Conservation (phyloP, 92 coral and sea anemone species). For the Meandrina meandrites region DNA sequence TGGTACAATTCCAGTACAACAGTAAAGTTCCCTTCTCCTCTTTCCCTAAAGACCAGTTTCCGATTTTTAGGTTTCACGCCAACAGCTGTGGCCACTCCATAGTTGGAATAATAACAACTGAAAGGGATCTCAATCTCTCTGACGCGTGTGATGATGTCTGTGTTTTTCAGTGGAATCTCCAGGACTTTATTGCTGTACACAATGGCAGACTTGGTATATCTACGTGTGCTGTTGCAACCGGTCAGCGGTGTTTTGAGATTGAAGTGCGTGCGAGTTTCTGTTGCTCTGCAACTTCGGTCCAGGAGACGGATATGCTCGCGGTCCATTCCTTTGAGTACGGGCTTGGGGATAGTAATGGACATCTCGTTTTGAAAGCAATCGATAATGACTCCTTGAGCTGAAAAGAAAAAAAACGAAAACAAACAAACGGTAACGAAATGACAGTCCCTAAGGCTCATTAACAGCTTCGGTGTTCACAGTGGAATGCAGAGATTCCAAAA, state of each 20-base stretch:
- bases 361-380: conserved; percentile 15
- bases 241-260: conserved; percentile 27
- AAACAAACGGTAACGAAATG: too few relatives aligned
- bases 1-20: conserved; percentile 22
- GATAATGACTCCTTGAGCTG: conserved; percentile 9
- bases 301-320: conserved; percentile 31
- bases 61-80: conserved; percentile 3
- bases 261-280: conserved; percentile 27
- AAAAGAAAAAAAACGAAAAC: too few relatives aligned
- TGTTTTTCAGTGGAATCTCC: conserved; percentile 23
- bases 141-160: conserved; percentile 21
- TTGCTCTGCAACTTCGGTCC: conserved; percentile 26
- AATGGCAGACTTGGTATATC: conserved; percentile 20
- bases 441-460: too few relatives aligned
- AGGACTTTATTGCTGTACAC: conserved; percentile 34
- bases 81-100: conserved; percentile 9
- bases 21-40: conserved; percentile 18
- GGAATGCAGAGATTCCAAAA: too few relatives aligned
- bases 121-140: conserved; percentile 39
- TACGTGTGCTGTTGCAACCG: conserved; percentile 6
- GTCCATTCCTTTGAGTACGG: conserved; percentile 32
- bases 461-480: too few relatives aligned
- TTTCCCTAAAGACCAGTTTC: conserved; percentile 17
- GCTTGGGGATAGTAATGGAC: conserved; percentile 30
- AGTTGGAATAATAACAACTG: conserved; percentile 38